phyloP scores from a whole-genome alignment of 2,888 invertebrate genomes.

The Orthosia incerta region DNA sequence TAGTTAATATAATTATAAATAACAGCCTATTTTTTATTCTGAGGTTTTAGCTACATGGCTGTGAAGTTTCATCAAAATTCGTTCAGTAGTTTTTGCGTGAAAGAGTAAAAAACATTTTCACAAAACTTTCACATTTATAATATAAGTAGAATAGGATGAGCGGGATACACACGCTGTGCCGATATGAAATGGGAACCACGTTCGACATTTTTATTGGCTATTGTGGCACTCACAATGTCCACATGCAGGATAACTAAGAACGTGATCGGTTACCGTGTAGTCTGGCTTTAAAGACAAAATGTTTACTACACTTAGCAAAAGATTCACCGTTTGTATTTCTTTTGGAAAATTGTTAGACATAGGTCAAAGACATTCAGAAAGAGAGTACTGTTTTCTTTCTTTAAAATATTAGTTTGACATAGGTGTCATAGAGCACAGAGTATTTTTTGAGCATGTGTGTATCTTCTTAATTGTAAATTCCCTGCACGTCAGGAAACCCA shows the following conservation, averaged over 20 bases:
- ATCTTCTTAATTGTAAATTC: conserved; percentile 8
- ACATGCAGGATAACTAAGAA: not conserved
- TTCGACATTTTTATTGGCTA: conserved; percentile 28
- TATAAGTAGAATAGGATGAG: not conserved
- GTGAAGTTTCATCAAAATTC: too few species aligned
- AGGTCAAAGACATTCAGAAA: not conserved
- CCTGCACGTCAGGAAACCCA: conserved; percentile 26
- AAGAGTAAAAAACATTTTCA: too few species aligned
- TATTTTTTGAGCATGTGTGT: conserved; percentile 12
- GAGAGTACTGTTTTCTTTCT: too few species aligned
- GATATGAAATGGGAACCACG: conserved; percentile 12
- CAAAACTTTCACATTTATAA: too few species aligned
- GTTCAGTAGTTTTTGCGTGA: too few species aligned
- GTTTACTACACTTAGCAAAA: not conserved
- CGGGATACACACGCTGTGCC: not conserved
- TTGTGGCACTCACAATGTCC: not conserved
- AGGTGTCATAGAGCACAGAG: conserved; percentile 7
- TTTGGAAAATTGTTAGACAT: not conserved
- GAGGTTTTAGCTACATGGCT: too few species aligned
- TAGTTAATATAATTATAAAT: too few species aligned
- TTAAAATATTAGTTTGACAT: not conserved
- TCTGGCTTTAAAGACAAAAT: not conserved
- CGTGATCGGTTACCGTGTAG: not conserved
- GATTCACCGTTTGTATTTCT: not conserved
- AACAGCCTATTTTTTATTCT: too few species aligned